These are phyloP conservation scores for Bubo blakistoni DNA, from an alignment of 2,113 vertebrate genomes.

Conservation along the genomic window DNA sequence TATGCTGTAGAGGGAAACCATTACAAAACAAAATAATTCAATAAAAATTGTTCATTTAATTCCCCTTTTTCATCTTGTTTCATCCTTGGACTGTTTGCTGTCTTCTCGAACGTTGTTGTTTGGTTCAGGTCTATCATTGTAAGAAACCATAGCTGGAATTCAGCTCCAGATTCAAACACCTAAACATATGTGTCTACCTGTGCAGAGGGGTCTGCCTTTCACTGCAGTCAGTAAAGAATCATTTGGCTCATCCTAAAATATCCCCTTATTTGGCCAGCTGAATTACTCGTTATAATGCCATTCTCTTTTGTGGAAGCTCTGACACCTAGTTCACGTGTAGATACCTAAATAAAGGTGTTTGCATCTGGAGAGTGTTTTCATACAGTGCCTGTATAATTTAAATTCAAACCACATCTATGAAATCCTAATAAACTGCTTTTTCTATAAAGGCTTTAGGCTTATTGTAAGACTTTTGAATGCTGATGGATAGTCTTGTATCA, in stretches of 20 bases:
- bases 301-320: background rate
- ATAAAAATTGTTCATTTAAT: background rate
- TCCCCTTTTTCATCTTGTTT: background rate
- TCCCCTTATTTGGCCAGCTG: background rate
- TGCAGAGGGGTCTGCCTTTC: background rate
- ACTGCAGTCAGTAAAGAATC: background rate
- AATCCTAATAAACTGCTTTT: background rate
- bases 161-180: background rate
- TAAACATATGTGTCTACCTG: rapidly evolving
- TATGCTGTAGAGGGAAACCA: background rate
- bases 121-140: background rate
- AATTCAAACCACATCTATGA: background rate
- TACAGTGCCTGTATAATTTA: background rate
- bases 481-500: background rate
- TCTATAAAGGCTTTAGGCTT: background rate
- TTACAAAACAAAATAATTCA: background rate
- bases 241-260: background rate
- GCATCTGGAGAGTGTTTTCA: background rate
- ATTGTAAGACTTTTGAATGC: background rate
- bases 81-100: background rate
- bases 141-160: background rate
- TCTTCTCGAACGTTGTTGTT: background rate
- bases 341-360: background rate
- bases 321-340: background rate
- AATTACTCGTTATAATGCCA: background rate